Percentiles rank a stretch among this genome's conserved stretches.
Evolutionary conservation across 2,888 invertebrate species (phyloP).

Genomic region (Acanthococcus lagerstroemiae): DNA sequence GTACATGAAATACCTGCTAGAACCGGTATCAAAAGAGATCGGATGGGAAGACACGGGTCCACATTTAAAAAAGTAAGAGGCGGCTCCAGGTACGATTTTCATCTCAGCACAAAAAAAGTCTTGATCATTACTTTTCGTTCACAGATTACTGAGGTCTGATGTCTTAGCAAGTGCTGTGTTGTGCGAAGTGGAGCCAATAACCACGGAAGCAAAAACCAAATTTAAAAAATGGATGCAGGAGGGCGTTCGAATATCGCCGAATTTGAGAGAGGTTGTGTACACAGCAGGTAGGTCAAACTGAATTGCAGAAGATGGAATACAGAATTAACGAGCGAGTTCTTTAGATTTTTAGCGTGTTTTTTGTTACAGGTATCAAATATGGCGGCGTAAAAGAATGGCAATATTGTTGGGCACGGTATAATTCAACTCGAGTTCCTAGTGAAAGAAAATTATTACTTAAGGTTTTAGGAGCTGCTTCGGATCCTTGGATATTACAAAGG

Average conservation of each 20-base stretch:
- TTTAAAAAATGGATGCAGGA: constrained; percentile 63
- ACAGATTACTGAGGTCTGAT: constrained; percentile 61
- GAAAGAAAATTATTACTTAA: constrained; percentile 60
- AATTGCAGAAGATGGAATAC: background rate
- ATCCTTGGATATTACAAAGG: constrained; percentile 73
- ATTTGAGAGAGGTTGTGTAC: constrained; percentile 62
- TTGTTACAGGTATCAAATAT: constrained; percentile 56
- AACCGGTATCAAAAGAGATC: constrained; percentile 50
- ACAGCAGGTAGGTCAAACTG: constrained; percentile 43
- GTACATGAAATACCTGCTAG: constrained; percentile 50
- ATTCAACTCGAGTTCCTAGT: constrained; percentile 54
- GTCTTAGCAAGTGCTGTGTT: constrained; percentile 62
- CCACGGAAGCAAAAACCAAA: constrained; percentile 55
- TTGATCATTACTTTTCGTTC: background rate
- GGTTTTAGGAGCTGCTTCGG: constrained; percentile 58
- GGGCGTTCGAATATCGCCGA: constrained; percentile 56
- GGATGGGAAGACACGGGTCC: constrained; percentile 56
- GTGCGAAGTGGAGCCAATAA: constrained; percentile 58
- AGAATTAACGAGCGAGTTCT: background rate
- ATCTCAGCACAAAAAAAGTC: background rate
- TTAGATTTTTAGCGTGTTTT: background rate
- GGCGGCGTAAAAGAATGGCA: constrained; percentile 65
- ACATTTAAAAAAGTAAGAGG: constrained; percentile 52
- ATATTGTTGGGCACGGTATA: constrained; percentile 62
- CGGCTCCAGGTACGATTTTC: background rate